Base-by-base conservation (phyloP, 2,888 invertebrate species). In the Aphrophora alni region DNA sequence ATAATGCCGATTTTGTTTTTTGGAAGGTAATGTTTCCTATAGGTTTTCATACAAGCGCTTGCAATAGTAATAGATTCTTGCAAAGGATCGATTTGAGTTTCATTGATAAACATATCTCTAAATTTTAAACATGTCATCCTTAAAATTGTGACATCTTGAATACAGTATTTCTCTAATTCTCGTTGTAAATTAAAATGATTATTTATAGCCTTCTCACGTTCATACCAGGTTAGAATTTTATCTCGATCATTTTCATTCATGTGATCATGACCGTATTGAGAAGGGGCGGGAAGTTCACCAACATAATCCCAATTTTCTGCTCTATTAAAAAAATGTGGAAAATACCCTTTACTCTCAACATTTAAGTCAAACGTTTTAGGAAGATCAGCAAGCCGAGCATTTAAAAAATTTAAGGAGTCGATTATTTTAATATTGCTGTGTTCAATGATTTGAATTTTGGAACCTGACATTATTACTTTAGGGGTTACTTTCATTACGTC, bases 351-450 rank as follows among this genome's bases (percentile, higher is more conserved):
- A 33, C 80, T 82, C 7, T 69, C 68, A 3, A 75, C 82, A 7
- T 73, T 82, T 4, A 87, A 80, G 27, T 82, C 85, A 77, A 87
- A 85, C 8, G 85, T 83, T 83, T 85, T 85, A 2, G 86, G 85
- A 8, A 86, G 33, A 28, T 78, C 80, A 0, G 80, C 69, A 10
- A 86, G 77, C 24, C 83, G 77, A 85, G 86, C 86, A 8, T 84
- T 85, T 59, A 86, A 85, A 80, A 86, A 86, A 83, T 86, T 86
- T 12, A 85, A 72, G 74, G 84, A 84, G 70, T 76, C 76, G 12
- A 76, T 76, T 24, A 76, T 44, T 17, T 26, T 12, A 14, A 76
- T n/a, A 4, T 76, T 33, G 27, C 38, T 24, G 17, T 38, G 26
- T 26, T 71, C 21, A 8, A 24, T 25, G 25, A 27, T 8, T 71